Evolutionary conservation across 2,888 invertebrate genomes (phyloP).

Genomic region (Zonitis immaculata): DNA sequence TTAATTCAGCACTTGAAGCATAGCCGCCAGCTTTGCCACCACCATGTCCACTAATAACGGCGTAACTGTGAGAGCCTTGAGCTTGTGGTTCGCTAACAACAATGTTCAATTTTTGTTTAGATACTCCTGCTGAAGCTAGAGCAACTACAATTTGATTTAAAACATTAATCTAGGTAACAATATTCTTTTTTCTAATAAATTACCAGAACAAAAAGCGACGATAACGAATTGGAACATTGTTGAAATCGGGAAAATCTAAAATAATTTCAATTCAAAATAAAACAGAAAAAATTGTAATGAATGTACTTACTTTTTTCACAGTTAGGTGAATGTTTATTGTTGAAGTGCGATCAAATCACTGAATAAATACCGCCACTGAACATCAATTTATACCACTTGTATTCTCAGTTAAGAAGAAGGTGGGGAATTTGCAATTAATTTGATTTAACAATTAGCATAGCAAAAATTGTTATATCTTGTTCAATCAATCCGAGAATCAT

Average conservation of each 20-base stretch:
- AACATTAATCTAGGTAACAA: neutral
- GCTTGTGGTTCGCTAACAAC: slow-evolving; percentile 13
- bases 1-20: slow-evolving; percentile 62
- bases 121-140: slow-evolving; percentile 8
- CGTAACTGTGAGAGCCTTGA: slow-evolving; percentile 9
- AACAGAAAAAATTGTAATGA: neutral
- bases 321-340: slow-evolving; percentile 1
- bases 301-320: slow-evolving; percentile 1
- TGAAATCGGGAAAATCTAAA: slow-evolving; percentile 4
- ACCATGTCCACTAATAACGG: slow-evolving; percentile 8
- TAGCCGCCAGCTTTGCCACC: slow-evolving; percentile 39
- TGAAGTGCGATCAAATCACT: slow-evolving; percentile 9
- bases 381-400: slow-evolving; percentile 2
- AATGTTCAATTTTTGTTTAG: slow-evolving; percentile 10
- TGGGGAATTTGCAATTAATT: slow-evolving; percentile 7
- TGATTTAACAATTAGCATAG: slow-evolving; percentile 3
- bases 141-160: slow-evolving; percentile 7
- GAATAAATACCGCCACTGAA: neutral
- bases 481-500: neutral
- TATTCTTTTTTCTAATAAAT: slow-evolving; percentile 1
- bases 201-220: slow-evolving; percentile 14
- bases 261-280: neutral
- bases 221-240: slow-evolving; percentile 19
- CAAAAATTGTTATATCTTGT: neutral
- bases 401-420: neutral